Base-by-base conservation (phyloP, 1,140 invertebrate genomes). In the Palaemon carinicauda region DNA sequence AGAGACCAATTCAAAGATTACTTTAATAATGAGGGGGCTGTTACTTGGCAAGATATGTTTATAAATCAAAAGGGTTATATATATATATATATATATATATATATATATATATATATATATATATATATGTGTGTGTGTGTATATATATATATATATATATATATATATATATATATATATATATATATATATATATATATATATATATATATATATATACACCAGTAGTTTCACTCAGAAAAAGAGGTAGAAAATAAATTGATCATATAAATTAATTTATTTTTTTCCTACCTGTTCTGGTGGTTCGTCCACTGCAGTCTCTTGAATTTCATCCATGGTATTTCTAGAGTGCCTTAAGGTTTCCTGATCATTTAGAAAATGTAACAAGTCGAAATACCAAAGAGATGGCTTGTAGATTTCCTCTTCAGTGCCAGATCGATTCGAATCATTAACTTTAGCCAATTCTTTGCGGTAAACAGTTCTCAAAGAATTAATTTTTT, bases 351-450 rank as follows among this genome's bases (percentile, higher is more conserved):
- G 69, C 10, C 69, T 71, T 71, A 12, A 33, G 69, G 69, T 71
- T 71, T 71, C 69, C 15, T 71, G 69, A 71, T 71, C 69, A 71
- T 27, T 71, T 71, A 71, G 69, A 27, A 71, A 71, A 71, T 71
- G 69, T 71, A 71, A 71, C 69, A 71, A 71, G 69, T 71, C 19
- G 69, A 71, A 71, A 71, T 71, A 71, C 69, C 69, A 71, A 71
- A 71, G 69, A 71, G 69, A 71, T 71, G 69, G 69, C 69, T 71
- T 71, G 69, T 71, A 71, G 69, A 71, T 71, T 71, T 71, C 69
- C 69, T 71, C 69, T 71, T 71, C 69, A 71, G 69, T 21, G 69
- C 69, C 69, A 71, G 69, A 71, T 71, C 24, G 24, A 71, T 17
- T 71, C 69, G 21, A 71, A 71, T 19, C 69, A 71, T 71, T 71